A percentile compares a stretch with the other conserved stretches of the same genome.
Conservation (phyloP, 2,797 vertebrate species). For the Sternotherus odoratus region DNA sequence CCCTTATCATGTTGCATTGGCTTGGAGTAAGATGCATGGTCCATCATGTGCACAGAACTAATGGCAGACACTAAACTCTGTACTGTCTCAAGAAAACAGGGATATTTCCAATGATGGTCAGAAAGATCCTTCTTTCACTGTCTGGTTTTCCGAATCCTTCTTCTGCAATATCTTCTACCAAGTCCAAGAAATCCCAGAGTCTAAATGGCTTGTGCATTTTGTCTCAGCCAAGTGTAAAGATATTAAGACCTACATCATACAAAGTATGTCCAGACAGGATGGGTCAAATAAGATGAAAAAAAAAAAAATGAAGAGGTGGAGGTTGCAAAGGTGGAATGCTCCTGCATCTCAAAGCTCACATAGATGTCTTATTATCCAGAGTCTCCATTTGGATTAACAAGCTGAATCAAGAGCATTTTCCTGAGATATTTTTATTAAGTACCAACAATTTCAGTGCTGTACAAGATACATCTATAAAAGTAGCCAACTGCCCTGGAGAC, state of each 20-base stretch:
- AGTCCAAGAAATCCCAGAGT: neutral
- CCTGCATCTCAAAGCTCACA: neutral
- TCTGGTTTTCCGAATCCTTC: neutral
- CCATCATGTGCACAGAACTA: neutral
- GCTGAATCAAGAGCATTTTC: neutral
- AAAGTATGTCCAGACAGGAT: neutral
- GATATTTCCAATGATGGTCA: neutral
- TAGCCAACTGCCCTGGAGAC: neutral
- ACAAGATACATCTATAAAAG: neutral
- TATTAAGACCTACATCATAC: neutral
- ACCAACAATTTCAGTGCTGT: neutral
- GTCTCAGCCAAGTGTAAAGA: neutral
- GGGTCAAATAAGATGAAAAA: neutral
- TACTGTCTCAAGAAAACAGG: rapidly evolving
- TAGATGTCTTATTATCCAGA: neutral
- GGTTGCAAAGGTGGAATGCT: neutral
- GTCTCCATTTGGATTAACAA: neutral
- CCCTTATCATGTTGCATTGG: neutral
- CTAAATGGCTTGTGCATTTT: neutral
- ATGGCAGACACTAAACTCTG: neutral
- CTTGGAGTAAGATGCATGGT: neutral
- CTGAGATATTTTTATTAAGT: neutral
- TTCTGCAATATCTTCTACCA: neutral
- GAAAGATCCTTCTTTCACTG: neutral
- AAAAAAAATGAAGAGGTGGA: neutral